Evolutionary conservation across 2,113 vertebrate species (phyloP).

Genomic region (Psilopsiagon aymara): DNA sequence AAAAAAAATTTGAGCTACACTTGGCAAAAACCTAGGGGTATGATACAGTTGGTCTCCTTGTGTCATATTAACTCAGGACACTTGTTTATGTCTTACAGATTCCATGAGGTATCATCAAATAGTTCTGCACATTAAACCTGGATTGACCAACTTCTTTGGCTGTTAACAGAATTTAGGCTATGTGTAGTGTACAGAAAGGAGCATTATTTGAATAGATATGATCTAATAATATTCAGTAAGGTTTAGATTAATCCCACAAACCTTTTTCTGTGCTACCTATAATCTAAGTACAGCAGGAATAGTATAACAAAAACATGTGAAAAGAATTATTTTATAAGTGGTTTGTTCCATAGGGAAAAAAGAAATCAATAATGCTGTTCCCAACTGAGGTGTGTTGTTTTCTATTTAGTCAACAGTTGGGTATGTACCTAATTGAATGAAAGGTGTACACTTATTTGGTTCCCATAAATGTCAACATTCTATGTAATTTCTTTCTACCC

Average conservation of each 20-base stretch:
- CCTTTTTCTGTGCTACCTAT: neutral
- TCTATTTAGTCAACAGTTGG: neutral
- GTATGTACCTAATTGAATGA: neutral
- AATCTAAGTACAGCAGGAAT: neutral
- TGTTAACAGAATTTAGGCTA: neutral
- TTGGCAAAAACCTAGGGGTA: neutral
- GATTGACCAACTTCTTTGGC: neutral
- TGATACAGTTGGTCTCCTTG: neutral
- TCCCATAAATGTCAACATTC: neutral
- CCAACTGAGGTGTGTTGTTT: neutral
- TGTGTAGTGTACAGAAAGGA: neutral
- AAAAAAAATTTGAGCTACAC: neutral
- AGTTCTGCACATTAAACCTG: fast-evolving
- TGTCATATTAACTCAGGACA: neutral
- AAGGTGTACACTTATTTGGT: neutral
- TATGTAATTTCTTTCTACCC: neutral
- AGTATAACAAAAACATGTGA: neutral
- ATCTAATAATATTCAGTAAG: neutral
- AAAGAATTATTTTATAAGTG: neutral
- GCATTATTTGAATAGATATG: neutral
- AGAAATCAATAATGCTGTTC: neutral
- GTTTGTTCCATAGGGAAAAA: neutral
- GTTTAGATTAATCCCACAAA: constrained; percentile 1
- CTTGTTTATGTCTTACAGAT: neutral
- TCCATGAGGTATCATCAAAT: fast-evolving